These are phyloP conservation scores for Homarus americanus DNA, from an alignment of 1,140 invertebrate genomes.

Conservation along the genomic window DNA sequence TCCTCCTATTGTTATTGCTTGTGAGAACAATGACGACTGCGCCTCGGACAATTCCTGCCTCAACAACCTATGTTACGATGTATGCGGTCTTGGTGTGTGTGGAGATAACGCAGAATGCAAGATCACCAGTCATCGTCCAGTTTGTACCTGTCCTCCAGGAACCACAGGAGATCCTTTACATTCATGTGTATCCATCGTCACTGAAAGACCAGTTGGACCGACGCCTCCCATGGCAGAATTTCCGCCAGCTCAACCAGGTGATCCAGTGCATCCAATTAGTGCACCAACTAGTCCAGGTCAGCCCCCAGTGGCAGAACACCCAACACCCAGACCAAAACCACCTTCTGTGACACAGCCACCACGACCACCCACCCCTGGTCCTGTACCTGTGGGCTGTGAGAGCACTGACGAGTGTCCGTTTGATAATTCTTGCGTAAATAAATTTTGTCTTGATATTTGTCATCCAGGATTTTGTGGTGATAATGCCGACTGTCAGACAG, in stretches of 20 bases:
- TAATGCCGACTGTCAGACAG: conserved; percentile 29
- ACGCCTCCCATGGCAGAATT: conserved; percentile 17
- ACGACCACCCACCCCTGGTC: conserved; percentile 18
- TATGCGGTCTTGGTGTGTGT: conserved; percentile 82
- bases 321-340: conserved; percentile 26
- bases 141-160: conserved; percentile 82
- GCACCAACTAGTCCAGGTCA: conserved; percentile 22
- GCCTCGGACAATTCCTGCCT: conserved; percentile 88
- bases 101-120: conserved; percentile 76
- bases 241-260: neutral
- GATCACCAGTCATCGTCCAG: conserved; percentile 80
- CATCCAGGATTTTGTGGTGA: conserved; percentile 35
- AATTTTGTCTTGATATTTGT: conserved; percentile 27
- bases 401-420: conserved; percentile 35
- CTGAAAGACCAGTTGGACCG: neutral
- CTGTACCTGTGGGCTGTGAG: conserved; percentile 21
- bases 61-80: conserved; percentile 90
- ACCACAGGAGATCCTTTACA: conserved; percentile 87
- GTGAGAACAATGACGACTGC: conserved; percentile 88
- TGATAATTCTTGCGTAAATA: conserved; percentile 43
- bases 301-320: conserved; percentile 40
- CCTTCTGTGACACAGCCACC: conserved; percentile 24
- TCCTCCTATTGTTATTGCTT: conserved; percentile 83
- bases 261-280: conserved; percentile 22
- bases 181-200: conserved; percentile 82